Conservation (phyloP, 2,113 vertebrate genomes). For the Scomber scombrus region DNA sequence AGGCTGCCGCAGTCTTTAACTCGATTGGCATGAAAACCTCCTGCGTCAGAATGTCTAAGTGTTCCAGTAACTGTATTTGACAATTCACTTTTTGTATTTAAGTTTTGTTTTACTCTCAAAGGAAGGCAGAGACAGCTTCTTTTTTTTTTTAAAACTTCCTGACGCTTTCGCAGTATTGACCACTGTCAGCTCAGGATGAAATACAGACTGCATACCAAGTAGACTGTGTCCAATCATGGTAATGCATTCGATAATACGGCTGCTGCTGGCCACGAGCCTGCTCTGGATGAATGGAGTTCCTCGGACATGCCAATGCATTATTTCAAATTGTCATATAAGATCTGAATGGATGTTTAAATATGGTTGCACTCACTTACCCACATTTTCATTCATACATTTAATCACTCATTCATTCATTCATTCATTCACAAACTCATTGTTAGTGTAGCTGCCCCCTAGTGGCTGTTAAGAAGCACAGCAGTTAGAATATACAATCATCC, state of each 20-base stretch:
- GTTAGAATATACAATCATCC: not conserved
- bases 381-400: not conserved
- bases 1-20: slow-evolving; percentile 35
- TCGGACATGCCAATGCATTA: slow-evolving; percentile 19
- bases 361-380: slow-evolving; percentile 1
- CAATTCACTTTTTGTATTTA: slow-evolving; percentile 1
- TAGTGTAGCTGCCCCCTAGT: not conserved
- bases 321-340: slow-evolving; percentile 1
- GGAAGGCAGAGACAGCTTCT: not conserved
- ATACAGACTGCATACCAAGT: slow-evolving; percentile 31
- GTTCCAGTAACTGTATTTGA: slow-evolving; percentile 34
- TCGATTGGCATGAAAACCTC: slow-evolving; percentile 35
- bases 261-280: slow-evolving; percentile 27
- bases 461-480: not conserved
- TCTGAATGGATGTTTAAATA: slow-evolving; percentile 34
- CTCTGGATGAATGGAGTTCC: slow-evolving; percentile 21
- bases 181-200: slow-evolving; percentile 34
- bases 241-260: slow-evolving; percentile 47
- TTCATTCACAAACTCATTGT: slow-evolving; percentile 17
- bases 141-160: not conserved
- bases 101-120: not conserved
- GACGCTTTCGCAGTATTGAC: not conserved
- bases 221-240: slow-evolving; percentile 35
- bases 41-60: slow-evolving; percentile 55
- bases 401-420: slow-evolving; percentile 18